Evolutionary conservation across 2,797 vertebrate genomes (phyloP).

Genomic region (Karalla daura): DNA sequence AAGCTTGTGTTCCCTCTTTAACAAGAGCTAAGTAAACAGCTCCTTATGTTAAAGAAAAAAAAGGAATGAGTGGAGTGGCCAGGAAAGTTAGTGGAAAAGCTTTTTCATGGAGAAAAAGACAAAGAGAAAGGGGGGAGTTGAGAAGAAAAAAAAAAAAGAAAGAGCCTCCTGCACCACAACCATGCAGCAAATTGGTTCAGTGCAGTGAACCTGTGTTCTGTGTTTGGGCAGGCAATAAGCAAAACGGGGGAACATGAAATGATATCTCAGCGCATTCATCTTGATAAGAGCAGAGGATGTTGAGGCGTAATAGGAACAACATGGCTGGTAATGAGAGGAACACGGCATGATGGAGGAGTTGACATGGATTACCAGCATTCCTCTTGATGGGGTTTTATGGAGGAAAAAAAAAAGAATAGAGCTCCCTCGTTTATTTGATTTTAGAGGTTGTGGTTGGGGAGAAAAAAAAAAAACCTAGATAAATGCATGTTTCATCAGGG

Average conservation of each 20-base stretch:
- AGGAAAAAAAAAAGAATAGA: constrained; percentile 71
- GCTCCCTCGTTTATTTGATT: constrained; percentile 83
- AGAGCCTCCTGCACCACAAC: constrained; percentile 58
- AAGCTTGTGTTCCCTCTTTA: constrained; percentile 56
- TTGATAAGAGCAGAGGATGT: constrained; percentile 79
- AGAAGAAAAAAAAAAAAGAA: not conserved
- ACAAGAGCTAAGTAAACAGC: constrained; percentile 68
- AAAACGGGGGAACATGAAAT: constrained; percentile 71
- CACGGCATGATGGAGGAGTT: constrained; percentile 71
- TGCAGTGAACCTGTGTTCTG: constrained; percentile 68
- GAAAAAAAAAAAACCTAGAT: constrained; percentile 74
- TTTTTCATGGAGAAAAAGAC: constrained; percentile 47
- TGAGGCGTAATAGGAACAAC: constrained; percentile 80
- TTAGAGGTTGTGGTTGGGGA: constrained; percentile 75
- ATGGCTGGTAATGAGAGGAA: constrained; percentile 81
- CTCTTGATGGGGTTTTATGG: constrained; percentile 81
- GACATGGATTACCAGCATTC: constrained; percentile 80
- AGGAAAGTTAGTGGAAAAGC: constrained; percentile 58
- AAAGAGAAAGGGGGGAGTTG: constrained; percentile 26
- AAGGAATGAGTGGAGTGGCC: constrained; percentile 33
- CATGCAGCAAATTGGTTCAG: constrained; percentile 76
- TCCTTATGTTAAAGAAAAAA: constrained; percentile 63
- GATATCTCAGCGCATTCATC: constrained; percentile 78
- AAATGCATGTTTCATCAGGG: constrained; percentile 84
- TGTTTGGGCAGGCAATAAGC: constrained; percentile 66